Evolutionary conservation across 1,140 invertebrate genomes (phyloP).

Genomic region (Triops longicaudatus): DNA sequence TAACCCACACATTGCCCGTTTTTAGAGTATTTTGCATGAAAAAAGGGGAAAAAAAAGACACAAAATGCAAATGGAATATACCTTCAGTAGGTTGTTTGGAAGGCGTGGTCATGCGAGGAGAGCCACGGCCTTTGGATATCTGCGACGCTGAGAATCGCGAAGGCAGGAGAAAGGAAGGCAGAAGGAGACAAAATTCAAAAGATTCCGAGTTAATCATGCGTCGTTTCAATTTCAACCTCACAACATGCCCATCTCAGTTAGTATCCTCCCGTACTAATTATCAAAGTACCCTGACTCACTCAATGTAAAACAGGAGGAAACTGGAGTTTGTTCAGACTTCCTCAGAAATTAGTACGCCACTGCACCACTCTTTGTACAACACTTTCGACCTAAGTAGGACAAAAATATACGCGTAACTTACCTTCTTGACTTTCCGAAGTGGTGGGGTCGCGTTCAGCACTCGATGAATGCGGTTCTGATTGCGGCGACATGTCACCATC

Average conservation of each 20-base stretch:
- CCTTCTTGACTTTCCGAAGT: conserved; percentile 28
- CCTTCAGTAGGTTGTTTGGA: conserved; percentile 2
- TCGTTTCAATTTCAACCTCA: neutral
- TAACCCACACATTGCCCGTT: neutral
- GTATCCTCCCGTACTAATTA: neutral
- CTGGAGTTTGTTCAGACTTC: neutral
- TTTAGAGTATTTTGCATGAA: neutral
- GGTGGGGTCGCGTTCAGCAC: conserved; percentile 26
- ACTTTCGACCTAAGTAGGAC: too few species aligned
- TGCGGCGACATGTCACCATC: conserved; percentile 28
- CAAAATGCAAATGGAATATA: neutral
- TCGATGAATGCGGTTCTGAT: conserved; percentile 26
- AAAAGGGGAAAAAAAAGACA: neutral
- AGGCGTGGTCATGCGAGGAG: neutral
- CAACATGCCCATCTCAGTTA: neutral
- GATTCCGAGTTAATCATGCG: conserved; percentile 1
- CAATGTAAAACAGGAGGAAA: neutral
- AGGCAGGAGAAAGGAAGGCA: neutral
- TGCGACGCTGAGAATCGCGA: conserved; percentile 5
- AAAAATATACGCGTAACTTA: conserved; percentile 18
- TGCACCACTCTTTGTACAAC: too few species aligned
- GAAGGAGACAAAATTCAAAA: neutral
- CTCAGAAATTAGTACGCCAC: neutral
- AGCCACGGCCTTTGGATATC: neutral
- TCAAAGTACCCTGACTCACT: neutral